A percentile compares a stretch with the other conserved stretches of the same genome.
Evolutionary conservation across 2,888 invertebrate species (phyloP).

Genomic region (Dorcus hopei): DNA sequence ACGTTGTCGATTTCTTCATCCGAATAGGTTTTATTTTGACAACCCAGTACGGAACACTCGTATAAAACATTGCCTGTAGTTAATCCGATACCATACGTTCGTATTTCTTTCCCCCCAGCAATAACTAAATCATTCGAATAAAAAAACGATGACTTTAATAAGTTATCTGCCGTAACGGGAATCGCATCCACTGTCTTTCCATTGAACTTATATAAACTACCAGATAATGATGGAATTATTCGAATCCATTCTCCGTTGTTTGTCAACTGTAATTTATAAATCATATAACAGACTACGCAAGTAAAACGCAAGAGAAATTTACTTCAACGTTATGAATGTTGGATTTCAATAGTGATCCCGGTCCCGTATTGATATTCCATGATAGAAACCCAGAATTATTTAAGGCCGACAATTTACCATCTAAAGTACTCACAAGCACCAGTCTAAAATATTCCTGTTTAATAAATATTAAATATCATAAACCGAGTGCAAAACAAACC

Average conservation of each 20-base stretch:
- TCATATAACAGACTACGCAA: neutral
- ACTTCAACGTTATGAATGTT: slow-evolving; percentile 87
- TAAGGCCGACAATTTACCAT: slow-evolving; percentile 83
- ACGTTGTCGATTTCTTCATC: slow-evolving; percentile 51
- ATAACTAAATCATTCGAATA: slow-evolving; percentile 83
- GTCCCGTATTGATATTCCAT: slow-evolving; percentile 79
- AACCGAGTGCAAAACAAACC: slow-evolving; percentile 15
- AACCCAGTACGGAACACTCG: slow-evolving; percentile 72
- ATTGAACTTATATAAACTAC: slow-evolving; percentile 88
- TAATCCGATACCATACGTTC: slow-evolving; percentile 82
- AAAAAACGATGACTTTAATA: slow-evolving; percentile 83
- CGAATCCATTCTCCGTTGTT: slow-evolving; percentile 83
- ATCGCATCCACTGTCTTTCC: slow-evolving; percentile 83
- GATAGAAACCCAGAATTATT: slow-evolving; percentile 67
- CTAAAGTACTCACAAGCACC: slow-evolving; percentile 83
- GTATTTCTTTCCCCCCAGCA: slow-evolving; percentile 84
- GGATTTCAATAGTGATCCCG: slow-evolving; percentile 77
- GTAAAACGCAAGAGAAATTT: slow-evolving; percentile 22
- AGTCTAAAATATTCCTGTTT: slow-evolving; percentile 54
- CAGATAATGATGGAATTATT: slow-evolving; percentile 89
- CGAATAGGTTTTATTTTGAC: slow-evolving; percentile 65
- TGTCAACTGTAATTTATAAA: slow-evolving; percentile 54
- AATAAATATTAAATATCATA: neutral
- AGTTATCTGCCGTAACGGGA: slow-evolving; percentile 81
- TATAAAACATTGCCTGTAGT: slow-evolving; percentile 69